phyloP scores from a whole-genome alignment of 2,888 invertebrate genomes.

The Rugalucina vietnamica region DNA sequence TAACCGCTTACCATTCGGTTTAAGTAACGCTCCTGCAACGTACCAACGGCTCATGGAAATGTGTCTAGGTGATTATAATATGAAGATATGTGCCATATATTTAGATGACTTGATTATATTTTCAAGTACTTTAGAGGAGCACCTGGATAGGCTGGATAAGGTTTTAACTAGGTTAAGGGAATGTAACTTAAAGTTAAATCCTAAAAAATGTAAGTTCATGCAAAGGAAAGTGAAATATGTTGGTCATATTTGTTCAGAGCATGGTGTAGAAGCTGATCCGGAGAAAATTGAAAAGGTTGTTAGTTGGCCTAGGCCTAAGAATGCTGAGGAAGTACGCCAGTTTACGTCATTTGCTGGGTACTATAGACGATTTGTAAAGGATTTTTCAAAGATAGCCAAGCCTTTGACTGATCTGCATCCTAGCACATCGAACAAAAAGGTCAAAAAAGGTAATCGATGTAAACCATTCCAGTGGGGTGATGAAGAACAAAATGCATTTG shows the following conservation, averaged over 20 bases:
- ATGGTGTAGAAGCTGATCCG: background rate
- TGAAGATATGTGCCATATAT: too few species aligned
- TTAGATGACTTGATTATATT: too few species aligned
- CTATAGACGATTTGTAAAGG: background rate
- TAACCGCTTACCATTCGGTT: too few species aligned
- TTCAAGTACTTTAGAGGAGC: too few species aligned
- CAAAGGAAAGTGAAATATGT: constrained; percentile 9
- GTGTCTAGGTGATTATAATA: too few species aligned
- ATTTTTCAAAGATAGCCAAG: background rate
- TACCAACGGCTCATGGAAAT: too few species aligned
- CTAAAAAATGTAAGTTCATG: constrained; percentile 1
- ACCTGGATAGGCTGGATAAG: too few species aligned
- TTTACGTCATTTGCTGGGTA: background rate
- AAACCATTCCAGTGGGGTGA: too few species aligned
- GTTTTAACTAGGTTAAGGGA: too few species aligned
- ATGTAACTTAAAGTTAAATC: constrained; percentile 28
- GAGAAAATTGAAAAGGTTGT: background rate
- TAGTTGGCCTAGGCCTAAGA: background rate
- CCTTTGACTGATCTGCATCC: background rate
- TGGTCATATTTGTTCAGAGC: constrained; percentile 18
- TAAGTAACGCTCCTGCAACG: too few species aligned
- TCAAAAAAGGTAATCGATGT: background rate
- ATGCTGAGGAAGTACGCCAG: background rate
- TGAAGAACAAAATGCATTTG: too few species aligned
- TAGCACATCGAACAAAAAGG: background rate